Base-by-base conservation (phyloP, 2,113 vertebrate genomes). In the Lynx canadensis region DNA sequence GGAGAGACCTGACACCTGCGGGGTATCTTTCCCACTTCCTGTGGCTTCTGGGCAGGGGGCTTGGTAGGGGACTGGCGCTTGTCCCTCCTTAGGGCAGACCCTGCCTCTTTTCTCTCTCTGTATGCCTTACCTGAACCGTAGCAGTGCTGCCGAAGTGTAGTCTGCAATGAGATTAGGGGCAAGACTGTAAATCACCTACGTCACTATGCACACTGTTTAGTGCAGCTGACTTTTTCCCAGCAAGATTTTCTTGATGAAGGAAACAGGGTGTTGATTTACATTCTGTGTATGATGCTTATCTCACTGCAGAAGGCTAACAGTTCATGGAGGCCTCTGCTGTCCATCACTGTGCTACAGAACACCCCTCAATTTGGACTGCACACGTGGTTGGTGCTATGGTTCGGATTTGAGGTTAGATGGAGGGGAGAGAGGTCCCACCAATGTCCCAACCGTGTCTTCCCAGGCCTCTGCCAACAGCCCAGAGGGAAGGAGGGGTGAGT, bases 1-100 rank as follows among this genome's bases (percentile, higher is more conserved):
- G 0, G 18, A 23, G 73, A 27, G 50, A 23, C n/a, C 45, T 63
- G 33, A 10, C 2, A 8, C 16, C 14, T 15, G 0, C 0, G 1
- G 27, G 36, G 29, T 25, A 55, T 7, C 29, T n/a, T 69, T 82
- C 41, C 48, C 0, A 0, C 55, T 79, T 69, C 45, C 31, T 16
- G 5, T 10, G 45, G 36, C 69, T 89, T 36, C 66, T 27, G 33
- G 65, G 23, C 13, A 7, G 29, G 4, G 7, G 57, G 9, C 57
- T 3, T 14, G 9, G 15, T 12, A 57, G 65, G n/a, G 55, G 68
- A 65, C 23, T 4, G 2, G 4, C 7, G 2, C 33, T n/a, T 71
- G n/a, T 14, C n/a, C 8, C 63, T 84, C 76, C 66, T 86, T 48
- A 50, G 1, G n/a, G 45, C 16, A 60, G 15, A 4, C 2, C 41